phyloP scores from a whole-genome alignment of 2,113 vertebrate species.

The Trichomycterus rosablanca region DNA sequence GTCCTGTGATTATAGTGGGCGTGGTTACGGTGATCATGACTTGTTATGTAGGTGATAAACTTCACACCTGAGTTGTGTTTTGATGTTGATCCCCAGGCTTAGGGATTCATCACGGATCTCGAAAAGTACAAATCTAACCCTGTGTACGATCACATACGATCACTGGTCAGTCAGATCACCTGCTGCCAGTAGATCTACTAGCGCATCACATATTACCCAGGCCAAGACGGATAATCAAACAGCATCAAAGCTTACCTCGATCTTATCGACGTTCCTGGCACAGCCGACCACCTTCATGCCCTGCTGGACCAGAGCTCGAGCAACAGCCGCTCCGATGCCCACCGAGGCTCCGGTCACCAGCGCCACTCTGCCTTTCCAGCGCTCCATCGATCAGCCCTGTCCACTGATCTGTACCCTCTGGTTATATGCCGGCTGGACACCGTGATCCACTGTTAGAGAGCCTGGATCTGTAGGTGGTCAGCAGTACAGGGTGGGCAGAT shows the following conservation, averaged over 20 bases:
- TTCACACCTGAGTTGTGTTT: neutral
- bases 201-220: too few species aligned
- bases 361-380: conserved; percentile 86
- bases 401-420: neutral
- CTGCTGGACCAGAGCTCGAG: conserved; percentile 84
- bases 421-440: neutral
- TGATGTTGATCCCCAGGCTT: too few species aligned
- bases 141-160: too few species aligned
- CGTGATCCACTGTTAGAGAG: too few species aligned
- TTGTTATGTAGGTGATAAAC: neutral
- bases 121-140: too few species aligned
- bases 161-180: too few species aligned
- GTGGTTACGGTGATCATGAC: neutral
- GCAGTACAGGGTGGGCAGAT: too few species aligned
- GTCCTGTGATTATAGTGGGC: neutral
- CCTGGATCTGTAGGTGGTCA: too few species aligned
- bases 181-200: too few species aligned
- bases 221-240: too few species aligned
- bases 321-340: conserved; percentile 88
- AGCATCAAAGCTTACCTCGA: conserved; percentile 73
- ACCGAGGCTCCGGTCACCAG: conserved; percentile 90
- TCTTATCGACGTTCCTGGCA: conserved; percentile 85
- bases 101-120: too few species aligned
- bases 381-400: conserved; percentile 73
- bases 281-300: conserved; percentile 92